Percentiles rank a stretch among this genome's conserved stretches.
These are phyloP conservation scores for Crocodylus rhombifer DNA, from an alignment of 2,797 vertebrate species.

Conservation along the genomic window DNA sequence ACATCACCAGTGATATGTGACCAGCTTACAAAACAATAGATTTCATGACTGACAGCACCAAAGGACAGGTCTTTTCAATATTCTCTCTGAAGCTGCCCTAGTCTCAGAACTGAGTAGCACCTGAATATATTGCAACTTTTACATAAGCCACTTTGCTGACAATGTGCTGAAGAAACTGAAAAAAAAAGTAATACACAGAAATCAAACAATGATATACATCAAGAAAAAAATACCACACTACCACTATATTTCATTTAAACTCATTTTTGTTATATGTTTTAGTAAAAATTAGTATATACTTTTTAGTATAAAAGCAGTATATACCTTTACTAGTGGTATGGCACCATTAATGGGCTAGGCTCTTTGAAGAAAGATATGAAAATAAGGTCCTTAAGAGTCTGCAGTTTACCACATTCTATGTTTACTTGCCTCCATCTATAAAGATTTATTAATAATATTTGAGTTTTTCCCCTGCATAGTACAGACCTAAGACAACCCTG, in stretches of 20 bases:
- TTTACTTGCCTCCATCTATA: background rate
- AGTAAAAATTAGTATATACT: no score
- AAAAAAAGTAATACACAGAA: background rate
- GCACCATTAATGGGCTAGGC: background rate
- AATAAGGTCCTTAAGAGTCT: background rate
- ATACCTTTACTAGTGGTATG: rapidly evolving
- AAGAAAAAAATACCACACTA: background rate
- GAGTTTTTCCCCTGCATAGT: background rate
- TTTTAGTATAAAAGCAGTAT: no score
- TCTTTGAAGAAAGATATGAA: background rate
- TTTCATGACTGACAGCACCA: conserved; percentile 29
- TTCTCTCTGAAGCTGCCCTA: conserved; percentile 38
- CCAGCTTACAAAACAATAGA: conserved; percentile 28
- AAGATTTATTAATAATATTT: background rate
- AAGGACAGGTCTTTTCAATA: conserved; percentile 17
- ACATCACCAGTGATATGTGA: conserved; percentile 14
- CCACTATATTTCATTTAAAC: background rate
- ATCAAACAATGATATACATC: background rate
- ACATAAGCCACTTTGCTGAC: background rate
- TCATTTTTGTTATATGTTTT: background rate
- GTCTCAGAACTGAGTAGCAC: conserved; percentile 14
- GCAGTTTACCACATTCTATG: background rate
- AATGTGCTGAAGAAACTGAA: background rate
- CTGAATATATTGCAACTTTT: conserved; percentile 2
- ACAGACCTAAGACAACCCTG: no score